Evolutionary conservation across 2,888 invertebrate genomes (phyloP).

Genomic region (Lamproptera curius): DNA sequence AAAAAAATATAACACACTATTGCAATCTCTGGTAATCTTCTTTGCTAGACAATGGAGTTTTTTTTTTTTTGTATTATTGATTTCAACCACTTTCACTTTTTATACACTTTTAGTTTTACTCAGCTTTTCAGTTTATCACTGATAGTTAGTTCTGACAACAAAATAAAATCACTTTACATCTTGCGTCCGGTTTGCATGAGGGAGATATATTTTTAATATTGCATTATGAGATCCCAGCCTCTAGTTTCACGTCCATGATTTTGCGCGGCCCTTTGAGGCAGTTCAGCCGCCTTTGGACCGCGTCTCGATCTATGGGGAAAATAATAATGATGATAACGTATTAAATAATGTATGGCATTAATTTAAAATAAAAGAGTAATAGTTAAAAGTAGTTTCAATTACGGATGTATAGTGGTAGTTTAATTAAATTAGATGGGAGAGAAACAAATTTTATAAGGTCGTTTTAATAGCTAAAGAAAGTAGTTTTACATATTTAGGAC

Average conservation of each 20-base stretch:
- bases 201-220: slow-evolving; percentile 43
- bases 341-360: too few relatives aligned
- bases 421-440: too few relatives aligned
- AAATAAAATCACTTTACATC: slow-evolving; percentile 75
- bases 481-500: too few relatives aligned
- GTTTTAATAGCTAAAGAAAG: too few relatives aligned
- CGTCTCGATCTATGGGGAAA: slow-evolving; percentile 91
- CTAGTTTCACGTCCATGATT: slow-evolving; percentile 71
- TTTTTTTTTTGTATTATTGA: slow-evolving; percentile 48
- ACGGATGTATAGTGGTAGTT: too few relatives aligned
- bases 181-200: slow-evolving; percentile 59
- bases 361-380: too few relatives aligned
- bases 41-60: slow-evolving; percentile 44
- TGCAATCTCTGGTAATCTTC: slow-evolving; percentile 67
- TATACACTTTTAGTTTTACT: slow-evolving; percentile 55
- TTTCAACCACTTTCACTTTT: slow-evolving; percentile 65
- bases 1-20: slow-evolving; percentile 74
- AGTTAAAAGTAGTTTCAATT: too few relatives aligned
- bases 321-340: too few relatives aligned
- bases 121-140: slow-evolving; percentile 47
- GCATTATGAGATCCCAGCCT: slow-evolving; percentile 76
- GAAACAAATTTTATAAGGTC: too few relatives aligned
- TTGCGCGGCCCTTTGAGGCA: slow-evolving; percentile 71
- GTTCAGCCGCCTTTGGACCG: slow-evolving; percentile 94
- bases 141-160: slow-evolving; percentile 61